Conservation (phyloP, 1,140 invertebrate genomes). For the Gonatopus flavifemur region DNA sequence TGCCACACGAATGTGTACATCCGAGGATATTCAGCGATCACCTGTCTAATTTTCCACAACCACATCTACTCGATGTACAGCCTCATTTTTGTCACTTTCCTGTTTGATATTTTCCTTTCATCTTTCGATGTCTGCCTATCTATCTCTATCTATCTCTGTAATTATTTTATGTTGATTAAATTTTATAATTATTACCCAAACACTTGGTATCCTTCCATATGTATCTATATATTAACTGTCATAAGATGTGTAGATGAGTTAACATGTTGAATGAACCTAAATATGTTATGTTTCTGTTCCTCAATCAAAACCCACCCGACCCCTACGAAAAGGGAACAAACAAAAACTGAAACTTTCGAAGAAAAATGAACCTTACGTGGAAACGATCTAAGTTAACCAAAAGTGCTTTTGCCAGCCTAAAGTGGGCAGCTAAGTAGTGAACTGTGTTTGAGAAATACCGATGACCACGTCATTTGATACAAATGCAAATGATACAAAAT, state of each 20-base stretch:
- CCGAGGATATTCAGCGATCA: too few species aligned
- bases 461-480: constrained; percentile 55
- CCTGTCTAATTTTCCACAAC: too few species aligned
- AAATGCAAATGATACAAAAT: too few species aligned
- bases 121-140: constrained; percentile 12
- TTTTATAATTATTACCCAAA: constrained; percentile 12
- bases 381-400: too few species aligned
- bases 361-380: constrained; percentile 7
- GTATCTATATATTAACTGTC: constrained; percentile 14
- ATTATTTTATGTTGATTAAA: too few species aligned
- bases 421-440: constrained; percentile 53
- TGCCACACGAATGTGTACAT: too few species aligned
- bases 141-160: constrained; percentile 18
- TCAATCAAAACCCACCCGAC: constrained; percentile 49
- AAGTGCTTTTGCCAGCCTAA: constrained; percentile 45
- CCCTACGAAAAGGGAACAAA: constrained; percentile 56
- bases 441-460: constrained; percentile 47
- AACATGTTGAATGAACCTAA: constrained; percentile 54
- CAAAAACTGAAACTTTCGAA: constrained; percentile 27
- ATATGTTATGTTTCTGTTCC: constrained; percentile 35
- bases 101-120: constrained; percentile 12
- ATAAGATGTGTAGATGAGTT: constrained; percentile 50
- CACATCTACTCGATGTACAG: too few species aligned
- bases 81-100: too few species aligned
- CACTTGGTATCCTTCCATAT: too few species aligned